These are phyloP conservation scores for Heterodera filipjevi DNA, from an alignment of 2,888 invertebrate species.

Conservation along the genomic window DNA sequence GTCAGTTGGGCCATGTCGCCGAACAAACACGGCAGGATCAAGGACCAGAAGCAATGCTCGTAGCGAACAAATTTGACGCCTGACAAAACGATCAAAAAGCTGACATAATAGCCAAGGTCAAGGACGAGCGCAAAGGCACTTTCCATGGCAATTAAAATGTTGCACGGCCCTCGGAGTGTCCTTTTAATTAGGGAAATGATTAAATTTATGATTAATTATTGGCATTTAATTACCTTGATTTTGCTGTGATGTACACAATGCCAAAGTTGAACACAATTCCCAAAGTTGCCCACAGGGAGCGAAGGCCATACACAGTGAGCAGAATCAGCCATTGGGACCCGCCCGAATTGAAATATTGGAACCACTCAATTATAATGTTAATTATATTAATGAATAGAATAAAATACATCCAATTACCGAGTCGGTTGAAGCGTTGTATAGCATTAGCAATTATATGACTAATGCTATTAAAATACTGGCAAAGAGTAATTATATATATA, in stretches of 20 bases:
- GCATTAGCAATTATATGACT: too few relatives aligned
- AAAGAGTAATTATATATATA: too few relatives aligned
- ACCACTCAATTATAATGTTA: neutral
- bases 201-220: neutral
- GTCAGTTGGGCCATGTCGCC: constrained; percentile 17
- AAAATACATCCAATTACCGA: too few relatives aligned
- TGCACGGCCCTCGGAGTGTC: neutral
- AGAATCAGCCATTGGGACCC: neutral
- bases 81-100: neutral
- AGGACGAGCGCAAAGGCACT: constrained; percentile 6
- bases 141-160: constrained; percentile 16
- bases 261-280: neutral
- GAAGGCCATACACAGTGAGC: neutral
- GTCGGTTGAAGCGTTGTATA: too few relatives aligned
- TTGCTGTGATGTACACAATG: neutral
- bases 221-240: neutral
- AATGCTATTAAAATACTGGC: too few relatives aligned
- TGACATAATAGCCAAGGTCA: constrained; percentile 8
- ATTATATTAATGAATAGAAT: too few relatives aligned
- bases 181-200: neutral
- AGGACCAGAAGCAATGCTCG: constrained; percentile 13
- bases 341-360: neutral
- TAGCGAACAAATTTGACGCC: constrained; percentile 10
- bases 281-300: neutral
- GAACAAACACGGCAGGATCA: neutral